Percentiles rank a stretch among this genome's conserved stretches.
These are phyloP conservation scores for Turritopsis rubra DNA, from an alignment of 30 jellyfish, hydroid and myxozoan species.

Conservation along the genomic window DNA sequence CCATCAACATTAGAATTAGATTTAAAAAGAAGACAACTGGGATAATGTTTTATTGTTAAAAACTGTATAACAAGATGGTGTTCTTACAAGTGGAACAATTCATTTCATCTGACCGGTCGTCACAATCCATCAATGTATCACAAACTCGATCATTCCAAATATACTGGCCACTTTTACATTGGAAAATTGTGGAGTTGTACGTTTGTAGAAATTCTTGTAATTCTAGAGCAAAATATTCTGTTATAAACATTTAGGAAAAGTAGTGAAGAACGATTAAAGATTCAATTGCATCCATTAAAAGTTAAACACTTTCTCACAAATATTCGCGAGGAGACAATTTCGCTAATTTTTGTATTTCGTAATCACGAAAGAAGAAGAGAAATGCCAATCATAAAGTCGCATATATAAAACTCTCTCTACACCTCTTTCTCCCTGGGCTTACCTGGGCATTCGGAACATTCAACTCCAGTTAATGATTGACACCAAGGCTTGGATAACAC, in stretches of 20 bases:
- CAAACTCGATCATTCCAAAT: constrained; percentile 39
- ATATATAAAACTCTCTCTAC: no score
- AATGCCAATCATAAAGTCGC: no score
- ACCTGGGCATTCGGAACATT: constrained; percentile 53
- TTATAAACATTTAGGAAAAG: no score
- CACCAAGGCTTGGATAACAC: constrained; percentile 39
- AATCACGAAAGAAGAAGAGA: no score
- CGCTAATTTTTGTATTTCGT: no score
- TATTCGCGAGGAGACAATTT: no score
- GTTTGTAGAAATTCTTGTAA: constrained; percentile 20
- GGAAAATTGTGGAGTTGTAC: constrained; percentile 18
- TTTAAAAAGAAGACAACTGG: not conserved
- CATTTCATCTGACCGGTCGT: constrained; percentile 36
- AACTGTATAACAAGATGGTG: not conserved
- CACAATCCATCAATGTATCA: constrained; percentile 34
- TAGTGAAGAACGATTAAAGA: no score
- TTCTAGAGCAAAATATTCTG: not conserved
- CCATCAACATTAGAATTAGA: no score
- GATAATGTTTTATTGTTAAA: not conserved
- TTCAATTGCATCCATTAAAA: no score
- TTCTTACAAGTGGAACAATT: constrained; percentile 40
- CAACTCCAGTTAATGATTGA: constrained; percentile 14
- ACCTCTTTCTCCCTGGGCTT: not conserved
- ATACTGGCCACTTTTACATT: constrained; percentile 31
- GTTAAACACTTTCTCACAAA: no score